A percentile compares a stretch with the other conserved stretches of the same genome.
phyloP scores from a whole-genome alignment of 2,113 vertebrate genomes.

The Arothron firmamentum region DNA sequence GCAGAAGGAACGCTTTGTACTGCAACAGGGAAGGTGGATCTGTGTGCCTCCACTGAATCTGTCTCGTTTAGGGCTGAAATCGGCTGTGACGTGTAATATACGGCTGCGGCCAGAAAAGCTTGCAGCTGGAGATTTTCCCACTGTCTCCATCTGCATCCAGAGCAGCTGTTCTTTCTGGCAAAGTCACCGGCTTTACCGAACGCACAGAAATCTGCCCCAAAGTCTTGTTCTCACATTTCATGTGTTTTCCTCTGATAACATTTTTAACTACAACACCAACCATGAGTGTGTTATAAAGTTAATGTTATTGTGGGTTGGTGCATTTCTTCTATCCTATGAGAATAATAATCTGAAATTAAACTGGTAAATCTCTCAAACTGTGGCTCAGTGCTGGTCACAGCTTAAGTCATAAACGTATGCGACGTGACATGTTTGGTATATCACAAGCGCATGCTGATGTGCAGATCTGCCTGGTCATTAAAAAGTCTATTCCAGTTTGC shows the following conservation, averaged over 20 bases:
- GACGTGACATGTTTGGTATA: no score
- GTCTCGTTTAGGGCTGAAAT: constrained; percentile 34
- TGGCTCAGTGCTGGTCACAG: no score
- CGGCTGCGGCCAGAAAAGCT: constrained; percentile 39
- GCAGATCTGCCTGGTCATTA: no score
- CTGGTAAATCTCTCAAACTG: no score
- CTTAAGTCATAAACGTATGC: no score
- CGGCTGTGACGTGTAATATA: constrained; percentile 35
- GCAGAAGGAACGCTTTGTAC: background rate
- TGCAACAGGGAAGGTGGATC: background rate
- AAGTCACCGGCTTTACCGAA: constrained; percentile 20
- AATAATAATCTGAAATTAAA: no score
- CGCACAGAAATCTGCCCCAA: constrained; percentile 28
- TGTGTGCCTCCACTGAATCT: constrained; percentile 14
- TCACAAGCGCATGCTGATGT: no score
- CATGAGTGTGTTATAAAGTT: no score
- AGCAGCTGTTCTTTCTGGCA: constrained; percentile 40
- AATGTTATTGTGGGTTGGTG: no score
- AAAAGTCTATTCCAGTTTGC: no score
- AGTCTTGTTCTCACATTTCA: constrained; percentile 1
- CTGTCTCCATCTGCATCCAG: constrained; percentile 10
- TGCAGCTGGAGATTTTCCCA: constrained; percentile 45
- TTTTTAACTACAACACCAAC: background rate
- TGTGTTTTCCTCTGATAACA: background rate
- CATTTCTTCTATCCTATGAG: no score